Evolutionary conservation across 1,140 invertebrate species (phyloP).

Genomic region (Lordiphosa collinella): DNA sequence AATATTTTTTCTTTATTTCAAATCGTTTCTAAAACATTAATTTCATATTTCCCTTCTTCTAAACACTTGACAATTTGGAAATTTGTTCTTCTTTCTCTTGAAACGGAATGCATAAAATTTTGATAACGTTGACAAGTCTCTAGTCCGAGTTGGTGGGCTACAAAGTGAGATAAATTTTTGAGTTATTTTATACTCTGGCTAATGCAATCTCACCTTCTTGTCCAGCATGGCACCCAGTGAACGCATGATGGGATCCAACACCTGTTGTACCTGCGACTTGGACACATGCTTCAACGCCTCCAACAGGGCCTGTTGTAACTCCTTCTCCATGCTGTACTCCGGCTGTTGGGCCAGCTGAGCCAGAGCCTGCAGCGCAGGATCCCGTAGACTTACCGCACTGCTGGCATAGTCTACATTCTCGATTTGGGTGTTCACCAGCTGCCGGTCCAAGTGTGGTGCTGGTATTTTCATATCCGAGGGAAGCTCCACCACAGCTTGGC

Average conservation of each 20-base stretch:
- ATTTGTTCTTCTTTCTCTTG: too few species aligned
- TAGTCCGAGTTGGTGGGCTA: too few species aligned
- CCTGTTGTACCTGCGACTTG: conserved; percentile 55
- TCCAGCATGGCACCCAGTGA: conserved; percentile 40
- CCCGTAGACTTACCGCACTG: neutral
- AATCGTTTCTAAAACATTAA: too few species aligned
- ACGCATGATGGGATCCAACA: conserved; percentile 57
- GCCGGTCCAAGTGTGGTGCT: neutral
- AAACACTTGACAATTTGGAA: too few species aligned
- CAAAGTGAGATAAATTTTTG: too few species aligned
- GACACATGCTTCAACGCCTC: conserved; percentile 59
- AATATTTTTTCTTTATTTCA: too few species aligned
- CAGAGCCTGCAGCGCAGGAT: neutral
- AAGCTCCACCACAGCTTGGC: neutral
- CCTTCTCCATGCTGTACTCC: neutral
- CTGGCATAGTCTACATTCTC: conserved; percentile 23
- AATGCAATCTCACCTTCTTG: conserved; percentile 23
- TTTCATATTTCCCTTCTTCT: too few species aligned
- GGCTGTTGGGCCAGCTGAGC: neutral
- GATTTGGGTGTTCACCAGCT: conserved; percentile 25
- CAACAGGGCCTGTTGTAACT: conserved; percentile 41
- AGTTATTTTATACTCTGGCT: too few species aligned
- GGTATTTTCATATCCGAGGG: neutral
- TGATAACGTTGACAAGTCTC: neutral
- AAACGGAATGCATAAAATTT: neutral